Base-by-base conservation (phyloP, 2,888 invertebrate genomes). In the Noctua janthe region DNA sequence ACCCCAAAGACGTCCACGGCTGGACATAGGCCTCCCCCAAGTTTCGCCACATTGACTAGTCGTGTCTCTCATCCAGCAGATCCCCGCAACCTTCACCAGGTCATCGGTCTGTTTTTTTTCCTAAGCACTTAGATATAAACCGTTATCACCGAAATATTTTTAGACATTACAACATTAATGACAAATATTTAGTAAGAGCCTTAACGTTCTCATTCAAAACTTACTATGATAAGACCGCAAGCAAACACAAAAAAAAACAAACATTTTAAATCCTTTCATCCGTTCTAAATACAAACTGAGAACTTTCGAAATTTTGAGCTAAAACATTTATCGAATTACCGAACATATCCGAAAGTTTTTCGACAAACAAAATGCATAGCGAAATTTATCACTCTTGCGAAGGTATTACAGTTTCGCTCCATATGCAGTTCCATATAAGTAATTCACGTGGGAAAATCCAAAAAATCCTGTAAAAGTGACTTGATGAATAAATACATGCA, bases 181-280 rank as follows among this genome's bases (percentile, higher is more conserved):
- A 62, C 1, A n/a, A 54, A 23, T 8, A 69, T 39, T 74, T 54
- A 47, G 11, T 62, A 20, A 2, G 15, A 39, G 20, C 47, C 15
- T 59, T 82, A 43, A 17, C 20, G 54, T 69, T 20, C 13, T 77
- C 35, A 54, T 62, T 59, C 10, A 76, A 15, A 67, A 47, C 15
- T 59, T 3, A 77, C 15, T 23, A 23, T 43, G 56, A 77, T 62
- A 69, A 47, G 20, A 59, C 15, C 17, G 11, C 15, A 7, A 75
- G 13, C 20, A 66, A 66, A 66, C 17, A 74, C 29, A 23, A 54
- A 39, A 54, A 39, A 15, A 39, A 66, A 66, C 8, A 67, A 7
- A 66, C 5, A 76, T 20, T 15, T 23, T 23, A 20, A 20, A 56
- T 49, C 10, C 23, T 17, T 74, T 74, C 39, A 23, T 66, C 76